Percentiles rank a stretch among this genome's conserved stretches.
Evolutionary conservation across 2,113 vertebrate genomes (phyloP).

Genomic region (Telmatochromis bifrenatus): DNA sequence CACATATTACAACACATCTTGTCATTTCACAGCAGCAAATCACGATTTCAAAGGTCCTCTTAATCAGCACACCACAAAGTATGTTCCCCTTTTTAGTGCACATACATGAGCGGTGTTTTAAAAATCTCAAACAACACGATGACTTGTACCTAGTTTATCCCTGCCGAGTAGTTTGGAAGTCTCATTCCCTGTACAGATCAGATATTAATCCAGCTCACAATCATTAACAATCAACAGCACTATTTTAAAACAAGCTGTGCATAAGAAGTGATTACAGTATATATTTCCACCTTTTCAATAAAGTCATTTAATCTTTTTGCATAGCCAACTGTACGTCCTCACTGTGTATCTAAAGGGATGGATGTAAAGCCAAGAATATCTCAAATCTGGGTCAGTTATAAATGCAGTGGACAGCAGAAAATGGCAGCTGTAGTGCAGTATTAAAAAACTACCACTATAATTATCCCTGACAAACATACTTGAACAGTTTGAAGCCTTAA

Average conservation of each 20-base stretch:
- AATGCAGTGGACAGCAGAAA: not conserved
- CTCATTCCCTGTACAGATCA: not conserved
- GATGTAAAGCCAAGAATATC: not conserved
- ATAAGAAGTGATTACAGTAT: not conserved
- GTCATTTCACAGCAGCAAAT: not conserved
- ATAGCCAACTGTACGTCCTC: not conserved
- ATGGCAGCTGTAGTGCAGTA: not conserved
- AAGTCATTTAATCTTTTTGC: not conserved
- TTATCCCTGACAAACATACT: not conserved
- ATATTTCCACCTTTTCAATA: not conserved
- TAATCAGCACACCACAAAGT: not conserved
- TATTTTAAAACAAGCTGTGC: not conserved
- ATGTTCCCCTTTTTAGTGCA: not conserved
- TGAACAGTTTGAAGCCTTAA: not conserved
- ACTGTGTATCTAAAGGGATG: not conserved
- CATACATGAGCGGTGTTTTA: not conserved
- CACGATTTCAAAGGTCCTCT: not conserved
- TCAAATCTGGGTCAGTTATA: slow-evolving; percentile 8
- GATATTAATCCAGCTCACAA: not conserved
- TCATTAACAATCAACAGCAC: not conserved
- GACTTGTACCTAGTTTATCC: not conserved
- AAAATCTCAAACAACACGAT: not conserved
- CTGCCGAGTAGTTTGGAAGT: not conserved
- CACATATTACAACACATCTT: slow-evolving; percentile 6
- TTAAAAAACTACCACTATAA: not conserved